Conservation (phyloP, 2,888 invertebrate genomes). For the Hirudinaria manillensis region DNA sequence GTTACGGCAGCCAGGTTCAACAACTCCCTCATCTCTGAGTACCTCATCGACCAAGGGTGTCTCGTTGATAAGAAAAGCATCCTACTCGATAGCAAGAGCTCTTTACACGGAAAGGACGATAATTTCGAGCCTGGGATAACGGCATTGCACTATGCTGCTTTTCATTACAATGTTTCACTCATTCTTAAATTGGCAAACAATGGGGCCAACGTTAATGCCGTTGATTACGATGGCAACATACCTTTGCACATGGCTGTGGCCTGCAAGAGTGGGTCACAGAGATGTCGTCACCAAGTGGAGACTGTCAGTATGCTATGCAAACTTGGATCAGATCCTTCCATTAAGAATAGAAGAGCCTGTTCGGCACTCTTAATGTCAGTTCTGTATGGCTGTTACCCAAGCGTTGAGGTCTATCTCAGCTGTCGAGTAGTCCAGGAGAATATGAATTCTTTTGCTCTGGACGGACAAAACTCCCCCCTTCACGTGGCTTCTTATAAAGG, state of each 20-base stretch:
- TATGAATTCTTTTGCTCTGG: neutral
- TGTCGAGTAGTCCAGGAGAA: neutral
- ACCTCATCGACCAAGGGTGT: neutral
- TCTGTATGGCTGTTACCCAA: neutral
- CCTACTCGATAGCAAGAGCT: neutral
- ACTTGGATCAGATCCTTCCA: neutral
- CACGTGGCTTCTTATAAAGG: neutral
- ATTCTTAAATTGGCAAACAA: neutral
- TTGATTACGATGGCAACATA: conserved; percentile 63
- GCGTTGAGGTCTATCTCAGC: neutral
- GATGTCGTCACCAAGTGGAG: conserved; percentile 4
- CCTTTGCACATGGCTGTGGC: conserved; percentile 73
- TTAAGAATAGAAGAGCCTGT: conserved; percentile 4
- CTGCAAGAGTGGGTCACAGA: neutral
- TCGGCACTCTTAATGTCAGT: neutral
- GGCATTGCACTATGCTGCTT: conserved; percentile 1
- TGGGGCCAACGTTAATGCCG: conserved; percentile 32
- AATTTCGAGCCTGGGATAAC: neutral
- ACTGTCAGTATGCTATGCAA: neutral
- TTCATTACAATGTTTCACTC: neutral
- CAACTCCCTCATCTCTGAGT: neutral
- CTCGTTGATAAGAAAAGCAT: neutral
- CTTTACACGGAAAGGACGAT: neutral
- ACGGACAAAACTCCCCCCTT: neutral
- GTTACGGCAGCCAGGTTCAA: conserved; percentile 9